phyloP scores from a whole-genome alignment of 2,888 invertebrate genomes.

The Rhopalosiphum nymphaeae region DNA sequence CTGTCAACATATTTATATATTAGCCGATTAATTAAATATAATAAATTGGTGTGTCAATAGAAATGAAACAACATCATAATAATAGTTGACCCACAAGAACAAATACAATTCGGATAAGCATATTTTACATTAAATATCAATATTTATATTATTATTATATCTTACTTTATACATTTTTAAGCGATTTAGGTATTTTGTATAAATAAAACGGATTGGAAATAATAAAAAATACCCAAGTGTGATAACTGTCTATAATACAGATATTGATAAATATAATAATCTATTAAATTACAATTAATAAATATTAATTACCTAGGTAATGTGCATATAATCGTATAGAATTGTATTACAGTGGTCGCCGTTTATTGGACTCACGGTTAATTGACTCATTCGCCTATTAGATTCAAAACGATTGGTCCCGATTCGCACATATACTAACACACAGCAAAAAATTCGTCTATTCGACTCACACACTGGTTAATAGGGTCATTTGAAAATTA shows the following conservation, averaged over 20 bases:
- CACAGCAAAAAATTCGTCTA: too few relatives aligned
- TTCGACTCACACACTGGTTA: too few relatives aligned
- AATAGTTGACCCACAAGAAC: background rate
- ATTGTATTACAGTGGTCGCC: too few relatives aligned
- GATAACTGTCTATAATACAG: background rate
- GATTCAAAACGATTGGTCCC: too few relatives aligned
- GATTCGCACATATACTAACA: too few relatives aligned
- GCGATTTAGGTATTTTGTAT: background rate
- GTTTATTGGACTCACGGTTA: too few relatives aligned
- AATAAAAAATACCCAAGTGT: background rate
- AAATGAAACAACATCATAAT: background rate
- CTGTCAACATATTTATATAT: background rate
- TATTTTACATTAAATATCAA: background rate
- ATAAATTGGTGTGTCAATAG: background rate
- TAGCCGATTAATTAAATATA: background rate
- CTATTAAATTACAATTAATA: background rate
- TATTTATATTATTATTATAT: background rate
- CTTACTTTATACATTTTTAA: background rate
- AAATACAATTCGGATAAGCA: background rate
- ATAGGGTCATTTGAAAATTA: too few relatives aligned
- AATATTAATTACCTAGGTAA: background rate
- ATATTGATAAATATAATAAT: background rate
- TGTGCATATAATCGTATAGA: background rate
- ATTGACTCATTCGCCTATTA: too few relatives aligned
- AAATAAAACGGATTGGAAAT: too few relatives aligned